A percentile compares a stretch with the other conserved stretches of the same genome.
These are phyloP conservation scores for Chaetura pelagica DNA, from an alignment of 2,113 vertebrate genomes.

Conservation along the genomic window DNA sequence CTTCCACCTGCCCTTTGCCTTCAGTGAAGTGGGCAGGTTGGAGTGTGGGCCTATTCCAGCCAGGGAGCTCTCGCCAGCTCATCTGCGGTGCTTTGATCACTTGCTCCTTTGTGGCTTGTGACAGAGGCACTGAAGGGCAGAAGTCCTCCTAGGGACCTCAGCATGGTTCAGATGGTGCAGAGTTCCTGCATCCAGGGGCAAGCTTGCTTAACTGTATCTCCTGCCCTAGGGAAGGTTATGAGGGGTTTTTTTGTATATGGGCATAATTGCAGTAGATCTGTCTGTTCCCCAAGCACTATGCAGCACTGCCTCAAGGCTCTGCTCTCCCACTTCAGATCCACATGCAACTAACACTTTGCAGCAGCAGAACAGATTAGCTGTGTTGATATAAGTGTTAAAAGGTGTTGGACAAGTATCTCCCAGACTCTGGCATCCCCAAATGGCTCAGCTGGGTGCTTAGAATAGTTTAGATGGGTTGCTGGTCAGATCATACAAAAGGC, in stretches of 20 bases:
- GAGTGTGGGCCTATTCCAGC: neutral
- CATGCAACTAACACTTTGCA: neutral
- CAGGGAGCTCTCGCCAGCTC: neutral
- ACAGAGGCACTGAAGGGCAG: constrained; percentile 36
- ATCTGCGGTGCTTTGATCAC: neutral
- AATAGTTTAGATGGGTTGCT: neutral
- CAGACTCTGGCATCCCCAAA: neutral
- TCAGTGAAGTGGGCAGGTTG: neutral
- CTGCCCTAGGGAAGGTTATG: neutral
- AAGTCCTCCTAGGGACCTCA: neutral
- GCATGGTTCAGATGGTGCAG: neutral
- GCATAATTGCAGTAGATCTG: neutral
- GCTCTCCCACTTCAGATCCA: neutral
- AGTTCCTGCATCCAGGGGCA: neutral
- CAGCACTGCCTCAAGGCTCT: neutral
- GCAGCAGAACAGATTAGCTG: neutral
- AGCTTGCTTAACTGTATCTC: neutral
- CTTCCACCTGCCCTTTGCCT: neutral
- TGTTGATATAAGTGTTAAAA: neutral
- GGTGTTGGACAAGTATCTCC: neutral
- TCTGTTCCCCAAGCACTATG: neutral
- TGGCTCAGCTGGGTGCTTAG: neutral
- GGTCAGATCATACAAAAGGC: neutral
- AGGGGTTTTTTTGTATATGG: neutral
- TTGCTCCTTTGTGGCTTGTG: neutral